phyloP scores from a whole-genome alignment of 2,113 vertebrate species.

The Etia nguti region DNA sequence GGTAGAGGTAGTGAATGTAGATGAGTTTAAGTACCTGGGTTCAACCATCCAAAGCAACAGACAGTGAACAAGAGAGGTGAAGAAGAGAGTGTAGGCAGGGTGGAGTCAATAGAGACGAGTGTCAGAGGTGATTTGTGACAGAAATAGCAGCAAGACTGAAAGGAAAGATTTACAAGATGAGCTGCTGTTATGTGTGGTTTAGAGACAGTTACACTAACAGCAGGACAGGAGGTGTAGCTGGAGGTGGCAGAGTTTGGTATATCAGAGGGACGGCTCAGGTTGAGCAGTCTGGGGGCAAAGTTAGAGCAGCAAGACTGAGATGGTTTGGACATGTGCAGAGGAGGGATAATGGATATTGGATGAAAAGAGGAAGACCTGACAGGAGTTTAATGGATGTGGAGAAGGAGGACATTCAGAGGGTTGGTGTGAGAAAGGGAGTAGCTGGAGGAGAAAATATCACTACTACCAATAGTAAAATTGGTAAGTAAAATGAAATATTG shows the following conservation, averaged over 20 bases:
- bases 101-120: neutral
- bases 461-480: neutral
- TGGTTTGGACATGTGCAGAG: neutral
- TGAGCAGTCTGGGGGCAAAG: neutral
- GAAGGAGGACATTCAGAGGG: neutral
- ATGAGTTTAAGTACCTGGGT: neutral
- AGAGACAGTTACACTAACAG: neutral
- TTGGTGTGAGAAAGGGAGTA: neutral
- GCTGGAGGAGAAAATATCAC: neutral
- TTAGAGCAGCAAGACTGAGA: neutral
- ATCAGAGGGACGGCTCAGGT: neutral
- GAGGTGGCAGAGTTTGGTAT: neutral
- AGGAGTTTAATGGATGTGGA: neutral
- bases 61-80: neutral
- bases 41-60: neutral
- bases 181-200: neutral
- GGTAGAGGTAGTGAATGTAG: neutral
- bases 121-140: neutral
- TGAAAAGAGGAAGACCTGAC: neutral
- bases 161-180: neutral
- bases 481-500: neutral
- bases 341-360: neutral
- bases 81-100: neutral
- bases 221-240: neutral
- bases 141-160: fast-evolving